Percentiles rank a stretch among this genome's conserved stretches.
These are phyloP conservation scores for Pantherophis alleghaniensis DNA, from an alignment of 2,797 vertebrate genomes.

Conservation along the genomic window DNA sequence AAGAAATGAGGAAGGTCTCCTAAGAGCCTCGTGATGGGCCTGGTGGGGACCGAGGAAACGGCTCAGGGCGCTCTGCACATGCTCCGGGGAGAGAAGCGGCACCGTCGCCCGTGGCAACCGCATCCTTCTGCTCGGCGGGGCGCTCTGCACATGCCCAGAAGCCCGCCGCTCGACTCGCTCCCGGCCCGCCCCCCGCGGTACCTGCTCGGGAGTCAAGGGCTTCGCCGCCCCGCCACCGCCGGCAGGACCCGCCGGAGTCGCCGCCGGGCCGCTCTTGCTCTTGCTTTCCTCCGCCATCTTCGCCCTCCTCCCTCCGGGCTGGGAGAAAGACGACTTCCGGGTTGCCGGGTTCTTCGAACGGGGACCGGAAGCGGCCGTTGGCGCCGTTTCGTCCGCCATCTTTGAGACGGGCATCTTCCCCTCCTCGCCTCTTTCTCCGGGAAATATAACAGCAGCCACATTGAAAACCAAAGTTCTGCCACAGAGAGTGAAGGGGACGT, in stretches of 20 bases:
- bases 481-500: not conserved
- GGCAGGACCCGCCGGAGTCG: constrained; percentile 15
- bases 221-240: not conserved
- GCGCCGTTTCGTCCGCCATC: not conserved
- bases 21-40: not conserved
- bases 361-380: not conserved
- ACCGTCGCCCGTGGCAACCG: not conserved
- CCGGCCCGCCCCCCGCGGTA: not conserved
- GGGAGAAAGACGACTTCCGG: not conserved
- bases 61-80: not conserved
- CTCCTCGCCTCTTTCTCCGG: too few species aligned
- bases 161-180: not conserved
- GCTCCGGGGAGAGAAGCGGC: not conserved
- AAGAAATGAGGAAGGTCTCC: not conserved
- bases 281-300: constrained; percentile 61
- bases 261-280: constrained; percentile 51
- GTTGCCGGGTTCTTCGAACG: rapidly evolving
- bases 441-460: too few species aligned
- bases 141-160: not conserved
- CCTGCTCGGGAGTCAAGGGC: constrained; percentile 41
- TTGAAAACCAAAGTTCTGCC: not conserved
- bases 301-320: not conserved
- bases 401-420: not conserved
- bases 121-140: not conserved
- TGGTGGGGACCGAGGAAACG: too few species aligned